Evolutionary conservation across 2,888 invertebrate species (phyloP).

Genomic region (Lasioglossum morio): DNA sequence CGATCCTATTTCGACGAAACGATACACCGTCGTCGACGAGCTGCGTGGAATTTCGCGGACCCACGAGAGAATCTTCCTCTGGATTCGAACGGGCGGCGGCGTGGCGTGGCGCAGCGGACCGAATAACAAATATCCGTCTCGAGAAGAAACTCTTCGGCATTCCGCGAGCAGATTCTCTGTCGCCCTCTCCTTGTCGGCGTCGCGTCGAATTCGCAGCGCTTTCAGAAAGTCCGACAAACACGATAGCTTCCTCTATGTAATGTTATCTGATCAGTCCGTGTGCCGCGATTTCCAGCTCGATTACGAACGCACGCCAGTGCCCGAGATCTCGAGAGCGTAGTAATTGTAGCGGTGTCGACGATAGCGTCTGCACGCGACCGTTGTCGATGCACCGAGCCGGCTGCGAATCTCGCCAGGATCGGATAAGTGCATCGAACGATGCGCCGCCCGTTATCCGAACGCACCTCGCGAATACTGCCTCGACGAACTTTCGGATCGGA

Average conservation of each 20-base stretch:
- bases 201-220: not conserved
- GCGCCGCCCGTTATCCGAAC: not conserved
- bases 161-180: not conserved
- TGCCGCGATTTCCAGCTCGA: not conserved
- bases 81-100: not conserved
- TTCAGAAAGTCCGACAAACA: not conserved
- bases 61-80: not conserved
- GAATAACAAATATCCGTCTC: not conserved
- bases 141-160: not conserved
- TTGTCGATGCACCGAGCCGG: not conserved
- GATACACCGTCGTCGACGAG: not conserved
- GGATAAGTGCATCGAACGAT: slow-evolving; percentile 1
- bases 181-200: not conserved
- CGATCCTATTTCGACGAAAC: not conserved
- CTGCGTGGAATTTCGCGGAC: not conserved
- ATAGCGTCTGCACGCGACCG: slow-evolving; percentile 12
- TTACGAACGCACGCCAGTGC: not conserved
- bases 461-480: slow-evolving; percentile 2
- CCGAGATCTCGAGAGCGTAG: not conserved
- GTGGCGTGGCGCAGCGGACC: not conserved
- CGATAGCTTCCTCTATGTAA: not conserved
- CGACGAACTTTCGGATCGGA: slow-evolving; percentile 30
- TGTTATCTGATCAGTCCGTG: not conserved
- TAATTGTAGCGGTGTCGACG: not conserved
- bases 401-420: not conserved